These are phyloP conservation scores for Acinonyx jubatus DNA, from an alignment of 2,113 vertebrate species.

Conservation along the genomic window DNA sequence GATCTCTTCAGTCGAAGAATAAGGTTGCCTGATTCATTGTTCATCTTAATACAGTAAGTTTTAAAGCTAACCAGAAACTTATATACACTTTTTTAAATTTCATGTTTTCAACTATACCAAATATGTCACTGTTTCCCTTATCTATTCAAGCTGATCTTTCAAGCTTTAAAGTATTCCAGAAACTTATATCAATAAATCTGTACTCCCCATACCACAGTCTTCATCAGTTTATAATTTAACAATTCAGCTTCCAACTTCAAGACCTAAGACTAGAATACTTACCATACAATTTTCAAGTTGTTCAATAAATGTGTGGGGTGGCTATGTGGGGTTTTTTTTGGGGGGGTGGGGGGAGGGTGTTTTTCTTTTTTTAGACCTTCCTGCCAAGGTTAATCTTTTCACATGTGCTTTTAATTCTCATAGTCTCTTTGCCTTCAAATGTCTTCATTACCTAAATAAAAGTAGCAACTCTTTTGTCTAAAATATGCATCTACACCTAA, in stretches of 20 bases:
- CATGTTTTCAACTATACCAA: neutral
- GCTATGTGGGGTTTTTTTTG: no score
- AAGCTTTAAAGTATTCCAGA: neutral
- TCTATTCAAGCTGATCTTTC: neutral
- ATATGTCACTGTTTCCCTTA: neutral
- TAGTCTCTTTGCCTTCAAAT: neutral
- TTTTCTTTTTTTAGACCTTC: neutral
- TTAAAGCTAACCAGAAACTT: neutral
- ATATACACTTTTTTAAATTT: neutral
- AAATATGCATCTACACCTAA: neutral
- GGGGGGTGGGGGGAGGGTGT: no score
- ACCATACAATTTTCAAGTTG: neutral
- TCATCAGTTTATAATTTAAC: conserved; percentile 5
- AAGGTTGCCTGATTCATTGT: neutral
- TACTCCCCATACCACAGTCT: neutral
- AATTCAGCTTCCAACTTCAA: neutral
- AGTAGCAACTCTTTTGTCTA: neutral
- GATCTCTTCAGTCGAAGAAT: neutral
- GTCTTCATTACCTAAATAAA: neutral
- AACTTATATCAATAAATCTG: neutral
- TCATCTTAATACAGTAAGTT: neutral
- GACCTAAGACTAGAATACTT: neutral
- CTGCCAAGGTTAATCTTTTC: conserved; percentile 1
- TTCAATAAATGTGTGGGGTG: neutral
- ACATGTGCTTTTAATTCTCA: neutral